Conservation (phyloP, 2,113 vertebrate genomes). For the Chloebia gouldiae region DNA sequence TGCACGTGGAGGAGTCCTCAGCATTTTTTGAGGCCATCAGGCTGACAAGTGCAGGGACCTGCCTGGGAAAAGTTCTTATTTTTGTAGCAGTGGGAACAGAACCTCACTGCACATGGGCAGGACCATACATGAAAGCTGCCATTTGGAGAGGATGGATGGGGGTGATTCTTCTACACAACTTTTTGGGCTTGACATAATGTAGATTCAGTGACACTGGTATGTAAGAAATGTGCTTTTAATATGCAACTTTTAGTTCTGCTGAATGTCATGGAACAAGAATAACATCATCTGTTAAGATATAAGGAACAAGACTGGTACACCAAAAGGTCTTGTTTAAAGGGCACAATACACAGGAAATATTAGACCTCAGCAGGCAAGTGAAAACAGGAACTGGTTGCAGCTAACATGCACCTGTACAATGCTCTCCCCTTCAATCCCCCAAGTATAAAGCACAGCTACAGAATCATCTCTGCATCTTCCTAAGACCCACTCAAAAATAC, state of each 20-base stretch:
- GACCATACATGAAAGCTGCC: fast-evolving
- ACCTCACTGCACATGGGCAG: background rate
- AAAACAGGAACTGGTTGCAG: background rate
- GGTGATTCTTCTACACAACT: background rate
- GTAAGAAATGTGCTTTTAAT: constrained; percentile 26
- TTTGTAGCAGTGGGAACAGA: background rate
- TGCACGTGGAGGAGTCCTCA: background rate
- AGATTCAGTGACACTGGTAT: background rate
- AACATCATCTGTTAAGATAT: background rate
- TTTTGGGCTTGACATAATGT: background rate
- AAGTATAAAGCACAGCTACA: background rate
- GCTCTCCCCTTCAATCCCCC: background rate
- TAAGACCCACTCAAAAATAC: background rate
- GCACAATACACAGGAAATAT: background rate
- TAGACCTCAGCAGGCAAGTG: background rate
- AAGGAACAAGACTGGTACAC: background rate
- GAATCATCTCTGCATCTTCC: background rate
- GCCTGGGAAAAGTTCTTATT: background rate
- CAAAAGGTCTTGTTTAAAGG: background rate
- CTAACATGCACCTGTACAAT: background rate
- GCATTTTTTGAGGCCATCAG: background rate
- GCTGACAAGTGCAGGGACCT: background rate
- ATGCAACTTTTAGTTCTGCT: background rate
- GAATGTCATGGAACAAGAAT: background rate
- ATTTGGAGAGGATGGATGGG: background rate